phyloP scores from a whole-genome alignment of 2,113 vertebrate genomes.

The Platysternon megacephalum region DNA sequence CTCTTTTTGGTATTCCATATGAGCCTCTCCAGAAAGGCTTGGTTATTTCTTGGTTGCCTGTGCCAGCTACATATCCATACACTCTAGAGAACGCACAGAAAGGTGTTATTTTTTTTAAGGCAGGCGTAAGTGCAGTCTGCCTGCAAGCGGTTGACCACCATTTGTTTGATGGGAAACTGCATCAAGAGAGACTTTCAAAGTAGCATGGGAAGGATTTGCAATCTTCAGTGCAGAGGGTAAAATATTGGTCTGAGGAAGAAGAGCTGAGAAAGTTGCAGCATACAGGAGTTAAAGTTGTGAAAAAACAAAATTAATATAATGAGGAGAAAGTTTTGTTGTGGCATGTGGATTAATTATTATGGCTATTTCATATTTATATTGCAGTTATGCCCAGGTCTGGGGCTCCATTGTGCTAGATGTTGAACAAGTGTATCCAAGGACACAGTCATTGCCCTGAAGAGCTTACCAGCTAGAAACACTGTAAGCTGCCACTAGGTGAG shows the following conservation, averaged over 20 bases:
- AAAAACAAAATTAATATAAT: slow-evolving; percentile 13
- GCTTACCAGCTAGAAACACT: neutral
- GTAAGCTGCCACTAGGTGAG: too few relatives aligned
- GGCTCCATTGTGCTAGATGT: neutral
- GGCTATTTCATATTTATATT: slow-evolving; percentile 33
- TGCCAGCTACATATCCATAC: too few relatives aligned
- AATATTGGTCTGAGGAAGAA: rapidly evolving
- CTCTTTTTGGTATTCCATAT: too few relatives aligned
- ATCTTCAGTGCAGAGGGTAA: neutral
- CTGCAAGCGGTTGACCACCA: neutral
- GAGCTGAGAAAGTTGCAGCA: slow-evolving; percentile 7
- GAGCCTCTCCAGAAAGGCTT: too few relatives aligned
- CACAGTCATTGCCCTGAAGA: slow-evolving; percentile 6
- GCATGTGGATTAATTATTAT: slow-evolving; percentile 66
- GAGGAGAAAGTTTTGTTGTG: neutral
- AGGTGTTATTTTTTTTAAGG: too few relatives aligned
- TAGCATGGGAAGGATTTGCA: neutral
- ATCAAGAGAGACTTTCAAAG: neutral
- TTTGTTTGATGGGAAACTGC: neutral
- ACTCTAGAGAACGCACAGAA: too few relatives aligned
- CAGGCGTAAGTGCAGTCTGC: too few relatives aligned
- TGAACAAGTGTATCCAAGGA: neutral
- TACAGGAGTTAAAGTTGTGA: neutral
- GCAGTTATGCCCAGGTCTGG: neutral
- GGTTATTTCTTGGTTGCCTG: too few relatives aligned